Base-by-base conservation (phyloP, 1,140 invertebrate genomes). In the Drosophila paulistorum region DNA sequence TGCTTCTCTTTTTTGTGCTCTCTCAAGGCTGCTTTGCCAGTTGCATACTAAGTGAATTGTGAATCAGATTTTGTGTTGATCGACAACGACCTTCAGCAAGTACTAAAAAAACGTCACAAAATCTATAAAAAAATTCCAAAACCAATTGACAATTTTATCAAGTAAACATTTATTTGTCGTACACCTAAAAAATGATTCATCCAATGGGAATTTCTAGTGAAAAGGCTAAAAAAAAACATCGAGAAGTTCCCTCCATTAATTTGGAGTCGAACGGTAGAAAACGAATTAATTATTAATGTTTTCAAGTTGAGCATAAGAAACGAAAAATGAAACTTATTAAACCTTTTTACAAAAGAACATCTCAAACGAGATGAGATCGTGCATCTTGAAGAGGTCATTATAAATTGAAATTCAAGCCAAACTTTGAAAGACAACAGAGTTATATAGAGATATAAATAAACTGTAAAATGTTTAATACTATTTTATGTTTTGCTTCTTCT, bases 61-160 rank as follows among this genome's bases (percentile, higher is more conserved):
- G 83, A 86, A 67, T 86, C 83, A 86, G 61, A 77, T 77, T 74
- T 76, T 20, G 72, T 61, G 65, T 58, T 71, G 23, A 71, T 79
- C 83, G 83, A 83, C 79, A 71, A 79, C 83, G 83, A 87, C 83
- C 83, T 86, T 86, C 65, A 57, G 65, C 54, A 77, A 80, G 71
- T 63, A 35, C 54, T 20, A 51, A 51, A 37, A 78, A 78, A 74
- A 87, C 83, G 83, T 86, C 83, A 86, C 72, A 64, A 65, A 74
- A 72, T 20, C 3, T 48, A 48, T 48, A 67, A 42, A n/a, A 33
- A 59, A 45, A 30, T 23, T 41, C 61, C 35, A 69, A 65, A 65
- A 5, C 65, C 65, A 81, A 78, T 75, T 86, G 62, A 76, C 58
- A 55, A 51, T 79, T 79, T 77, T 68, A 51, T 79, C 45, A 75